A percentile compares a stretch with the other conserved stretches of the same genome.
Evolutionary conservation across 2,888 invertebrate species (phyloP).

Genomic region (Acanthoscelides obtectus): DNA sequence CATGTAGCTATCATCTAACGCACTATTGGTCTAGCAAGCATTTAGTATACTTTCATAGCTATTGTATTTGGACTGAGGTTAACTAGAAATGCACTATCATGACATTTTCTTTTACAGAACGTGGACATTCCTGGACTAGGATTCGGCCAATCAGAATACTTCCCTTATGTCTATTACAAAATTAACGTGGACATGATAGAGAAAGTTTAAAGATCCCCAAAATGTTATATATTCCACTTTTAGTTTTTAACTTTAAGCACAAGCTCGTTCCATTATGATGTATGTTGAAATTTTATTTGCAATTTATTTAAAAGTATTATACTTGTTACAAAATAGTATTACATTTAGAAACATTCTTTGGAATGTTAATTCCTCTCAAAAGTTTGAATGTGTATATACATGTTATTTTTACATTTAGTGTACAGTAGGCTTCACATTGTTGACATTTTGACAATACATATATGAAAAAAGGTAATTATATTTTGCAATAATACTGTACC

Average conservation of each 20-base stretch:
- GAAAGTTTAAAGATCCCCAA: constrained; percentile 41
- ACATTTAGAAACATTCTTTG: background rate
- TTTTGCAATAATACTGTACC: background rate
- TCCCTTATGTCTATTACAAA: constrained; percentile 98
- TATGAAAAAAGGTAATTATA: background rate
- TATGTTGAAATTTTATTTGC: background rate
- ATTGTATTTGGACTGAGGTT: background rate
- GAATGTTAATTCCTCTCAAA: background rate
- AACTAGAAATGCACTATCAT: background rate
- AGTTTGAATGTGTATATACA: background rate
- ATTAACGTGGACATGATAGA: constrained; percentile 93
- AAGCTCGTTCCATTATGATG: background rate
- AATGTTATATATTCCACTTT: background rate
- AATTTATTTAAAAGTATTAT: background rate
- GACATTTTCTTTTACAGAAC: constrained; percentile 54
- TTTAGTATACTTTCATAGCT: too few relatives aligned
- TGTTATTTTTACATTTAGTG: background rate
- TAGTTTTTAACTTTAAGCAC: background rate
- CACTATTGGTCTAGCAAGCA: too few relatives aligned
- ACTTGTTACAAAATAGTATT: background rate
- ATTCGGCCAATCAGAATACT: constrained; percentile 93
- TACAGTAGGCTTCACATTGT: background rate
- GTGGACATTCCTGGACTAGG: constrained; percentile 96
- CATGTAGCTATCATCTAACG: too few relatives aligned
- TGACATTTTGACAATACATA: background rate